Evolutionary conservation across 2,888 invertebrate species (phyloP).

Genomic region (Tribolium freemani): DNA sequence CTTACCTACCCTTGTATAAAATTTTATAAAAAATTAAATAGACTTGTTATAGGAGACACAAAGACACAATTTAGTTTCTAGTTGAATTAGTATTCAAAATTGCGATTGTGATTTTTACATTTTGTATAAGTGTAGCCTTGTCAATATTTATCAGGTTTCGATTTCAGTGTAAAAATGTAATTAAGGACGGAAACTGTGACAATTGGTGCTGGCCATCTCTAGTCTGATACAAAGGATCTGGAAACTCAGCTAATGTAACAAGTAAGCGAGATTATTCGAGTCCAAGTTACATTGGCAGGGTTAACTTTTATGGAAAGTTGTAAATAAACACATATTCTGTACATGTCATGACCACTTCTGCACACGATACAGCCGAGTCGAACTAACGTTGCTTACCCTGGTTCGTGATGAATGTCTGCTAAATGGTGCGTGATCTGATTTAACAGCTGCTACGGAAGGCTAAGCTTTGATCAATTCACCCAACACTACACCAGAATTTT

Average conservation of each 20-base stretch:
- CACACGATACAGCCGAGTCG: constrained; percentile 49
- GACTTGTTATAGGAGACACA: constrained; percentile 15
- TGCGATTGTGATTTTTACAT: constrained; percentile 35
- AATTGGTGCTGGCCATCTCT: constrained; percentile 34
- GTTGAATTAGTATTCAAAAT: constrained; percentile 22
- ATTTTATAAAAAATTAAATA: constrained; percentile 29
- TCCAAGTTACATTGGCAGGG: constrained; percentile 42
- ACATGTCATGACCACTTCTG: constrained; percentile 59
- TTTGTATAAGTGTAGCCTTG: constrained; percentile 32
- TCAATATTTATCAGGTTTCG: constrained; percentile 25
- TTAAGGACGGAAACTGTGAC: constrained; percentile 7
- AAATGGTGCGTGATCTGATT: constrained; percentile 58
- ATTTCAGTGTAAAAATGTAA: constrained; percentile 30
- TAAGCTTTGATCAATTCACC: constrained; percentile 57
- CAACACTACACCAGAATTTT: constrained; percentile 44
- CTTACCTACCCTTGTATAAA: constrained; percentile 23
- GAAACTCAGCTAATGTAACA: constrained; percentile 32
- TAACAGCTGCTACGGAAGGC: constrained; percentile 58
- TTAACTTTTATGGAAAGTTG: constrained; percentile 56
- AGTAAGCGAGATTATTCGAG: constrained; percentile 39
- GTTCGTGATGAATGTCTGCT: constrained; percentile 59
- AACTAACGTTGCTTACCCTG: constrained; percentile 56
- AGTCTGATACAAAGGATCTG: constrained; percentile 19
- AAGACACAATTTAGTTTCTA: constrained; percentile 28
- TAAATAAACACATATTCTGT: constrained; percentile 59